Conservation (phyloP, 2,113 vertebrate species). For the Gallinago jamesoni region DNA sequence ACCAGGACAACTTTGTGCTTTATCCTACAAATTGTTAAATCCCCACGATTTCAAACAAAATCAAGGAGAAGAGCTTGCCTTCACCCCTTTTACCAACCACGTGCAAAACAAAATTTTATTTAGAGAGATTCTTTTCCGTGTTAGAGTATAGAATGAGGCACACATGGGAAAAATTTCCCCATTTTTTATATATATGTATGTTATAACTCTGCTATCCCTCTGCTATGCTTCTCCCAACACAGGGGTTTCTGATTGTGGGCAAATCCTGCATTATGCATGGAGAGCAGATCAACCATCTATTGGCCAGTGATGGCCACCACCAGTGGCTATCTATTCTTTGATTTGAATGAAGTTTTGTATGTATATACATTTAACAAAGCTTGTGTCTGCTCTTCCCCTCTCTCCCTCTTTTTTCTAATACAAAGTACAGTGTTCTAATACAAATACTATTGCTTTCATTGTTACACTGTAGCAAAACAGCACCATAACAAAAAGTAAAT, state of each 20-base stretch:
- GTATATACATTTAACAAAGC: neutral
- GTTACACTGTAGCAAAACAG: neutral
- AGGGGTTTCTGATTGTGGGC: neutral
- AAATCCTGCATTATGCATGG: neutral
- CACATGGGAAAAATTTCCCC: neutral
- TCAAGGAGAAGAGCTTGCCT: neutral
- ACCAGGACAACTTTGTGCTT: neutral
- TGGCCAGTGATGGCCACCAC: too few species aligned
- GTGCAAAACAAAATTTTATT: neutral
- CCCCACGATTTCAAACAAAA: neutral
- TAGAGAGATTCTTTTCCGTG: neutral
- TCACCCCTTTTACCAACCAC: neutral
- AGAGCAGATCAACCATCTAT: neutral
- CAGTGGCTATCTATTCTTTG: neutral
- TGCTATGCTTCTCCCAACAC: neutral
- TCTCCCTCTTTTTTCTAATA: neutral
- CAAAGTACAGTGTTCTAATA: neutral
- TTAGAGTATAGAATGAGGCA: neutral
- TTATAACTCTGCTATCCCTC: neutral
- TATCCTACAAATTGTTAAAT: neutral
- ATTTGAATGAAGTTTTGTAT: neutral
- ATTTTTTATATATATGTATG: neutral
- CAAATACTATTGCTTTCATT: neutral
- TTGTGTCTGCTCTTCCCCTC: neutral
- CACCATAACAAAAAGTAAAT: neutral